Evolutionary conservation across 2,888 invertebrate species (phyloP), one percentile per base, ranked within the genome.

Genomic region (Bugula neritina): DNA sequence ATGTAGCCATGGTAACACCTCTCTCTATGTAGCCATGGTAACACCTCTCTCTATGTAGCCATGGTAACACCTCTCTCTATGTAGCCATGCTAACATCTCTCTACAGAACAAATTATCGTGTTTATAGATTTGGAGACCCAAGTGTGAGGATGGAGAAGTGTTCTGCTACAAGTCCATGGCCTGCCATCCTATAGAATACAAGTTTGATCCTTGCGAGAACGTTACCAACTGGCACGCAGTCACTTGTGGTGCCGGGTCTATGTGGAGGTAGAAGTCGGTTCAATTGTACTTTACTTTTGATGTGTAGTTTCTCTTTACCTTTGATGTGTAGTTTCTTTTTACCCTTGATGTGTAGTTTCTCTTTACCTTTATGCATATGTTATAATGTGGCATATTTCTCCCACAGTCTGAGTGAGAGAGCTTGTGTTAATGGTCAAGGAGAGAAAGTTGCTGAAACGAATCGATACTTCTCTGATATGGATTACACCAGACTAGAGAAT

Each of bases 221-320:
- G 63, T 27, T 27, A 63, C 63, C 29, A 63, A 63, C n/a, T 13
- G 21, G 31, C 63, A 63, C n/a, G n/a, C 27, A 2, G 5, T 25
- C 31, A 31, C 21, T 13, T 63, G 63, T 31, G 63, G 31, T n/a
- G 5, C 34, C 1, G 31, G 63, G 10, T n/a, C 3, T n/a, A 63
- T 23, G 27, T 63, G 63, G 63, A 63, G 63, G 63, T 63, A 25
- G n/a, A n/a, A n/a, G n/a, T n/a, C n/a, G n/a, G n/a, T n/a, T n/a
- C n/a, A n/a, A n/a, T n/a, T n/a, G n/a, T n/a, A n/a, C n/a, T n/a
- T n/a, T n/a, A n/a, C n/a, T n/a, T n/a, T n/a, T n/a, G n/a, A n/a
- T n/a, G n/a, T n/a, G n/a, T n/a, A n/a, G n/a, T n/a, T n/a, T n/a
- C n/a, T n/a, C n/a, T n/a, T n/a, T n/a, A n/a, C n/a, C n/a, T n/a